Conservation (phyloP, 2,888 invertebrate species). For the Cheilosia impressa region DNA sequence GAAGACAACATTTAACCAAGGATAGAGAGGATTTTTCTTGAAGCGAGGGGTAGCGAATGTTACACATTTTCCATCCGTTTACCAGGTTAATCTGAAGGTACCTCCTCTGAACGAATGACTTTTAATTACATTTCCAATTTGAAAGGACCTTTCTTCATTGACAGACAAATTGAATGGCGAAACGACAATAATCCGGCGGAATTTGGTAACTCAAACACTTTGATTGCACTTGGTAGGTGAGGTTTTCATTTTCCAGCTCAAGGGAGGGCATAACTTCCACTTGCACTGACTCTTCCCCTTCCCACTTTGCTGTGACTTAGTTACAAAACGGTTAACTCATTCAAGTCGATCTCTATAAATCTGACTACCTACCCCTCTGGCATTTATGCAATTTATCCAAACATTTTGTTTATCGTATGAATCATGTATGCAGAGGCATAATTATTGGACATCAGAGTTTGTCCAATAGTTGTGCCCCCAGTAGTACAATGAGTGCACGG, state of each 20-base stretch:
- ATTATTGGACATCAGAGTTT: slow-evolving; percentile 25
- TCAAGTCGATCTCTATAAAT: slow-evolving; percentile 15
- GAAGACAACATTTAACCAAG: slow-evolving; percentile 25
- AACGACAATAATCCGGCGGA: slow-evolving; percentile 10
- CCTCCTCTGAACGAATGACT: slow-evolving; percentile 70
- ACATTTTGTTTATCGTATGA: slow-evolving; percentile 51
- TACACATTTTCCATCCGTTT: slow-evolving; percentile 56
- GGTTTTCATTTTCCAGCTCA: slow-evolving; percentile 37
- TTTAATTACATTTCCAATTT: slow-evolving; percentile 74
- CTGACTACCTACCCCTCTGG: slow-evolving; percentile 2
- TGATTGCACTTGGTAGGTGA: neutral
- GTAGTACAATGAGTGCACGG: slow-evolving; percentile 30
- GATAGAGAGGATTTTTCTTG: slow-evolving; percentile 20
- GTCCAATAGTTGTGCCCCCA: slow-evolving; percentile 32
- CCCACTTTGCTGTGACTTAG: slow-evolving; percentile 7
- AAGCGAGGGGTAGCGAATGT: too few relatives aligned
- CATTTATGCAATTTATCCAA: slow-evolving; percentile 2
- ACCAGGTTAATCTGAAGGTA: slow-evolving; percentile 70
- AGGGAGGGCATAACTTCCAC: neutral
- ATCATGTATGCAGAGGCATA: slow-evolving; percentile 49
- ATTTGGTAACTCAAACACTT: neutral
- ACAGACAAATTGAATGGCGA: slow-evolving; percentile 23
- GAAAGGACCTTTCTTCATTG: slow-evolving; percentile 37
- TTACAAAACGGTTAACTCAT: neutral
- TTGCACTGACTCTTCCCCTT: neutral